Conservation (phyloP, 2,113 vertebrate species). For the Phaetusa simplex region DNA sequence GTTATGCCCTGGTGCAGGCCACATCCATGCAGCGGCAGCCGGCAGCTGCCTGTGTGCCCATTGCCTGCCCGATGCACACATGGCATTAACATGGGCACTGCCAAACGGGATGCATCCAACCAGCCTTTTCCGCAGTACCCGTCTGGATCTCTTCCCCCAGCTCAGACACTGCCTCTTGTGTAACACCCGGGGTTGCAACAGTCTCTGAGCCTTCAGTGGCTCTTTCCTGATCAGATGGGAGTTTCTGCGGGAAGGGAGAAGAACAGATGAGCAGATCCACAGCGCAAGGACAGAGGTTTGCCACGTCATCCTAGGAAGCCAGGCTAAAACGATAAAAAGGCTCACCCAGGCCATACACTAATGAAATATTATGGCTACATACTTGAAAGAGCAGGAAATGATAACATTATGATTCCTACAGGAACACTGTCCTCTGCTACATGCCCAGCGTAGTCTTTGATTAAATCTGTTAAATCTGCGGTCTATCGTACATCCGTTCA, state of each 20-base stretch:
- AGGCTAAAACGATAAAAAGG: background rate
- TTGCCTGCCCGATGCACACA: background rate
- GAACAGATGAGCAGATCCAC: background rate
- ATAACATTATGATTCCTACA: background rate
- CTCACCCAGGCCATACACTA: background rate
- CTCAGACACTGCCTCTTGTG: background rate
- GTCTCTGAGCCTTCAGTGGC: background rate
- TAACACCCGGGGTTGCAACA: background rate
- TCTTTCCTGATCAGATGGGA: background rate
- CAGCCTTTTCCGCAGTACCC: background rate
- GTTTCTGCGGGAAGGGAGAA: background rate
- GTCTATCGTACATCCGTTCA: background rate
- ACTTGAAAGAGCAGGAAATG: background rate
- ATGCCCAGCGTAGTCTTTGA: background rate
- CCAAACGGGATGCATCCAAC: background rate
- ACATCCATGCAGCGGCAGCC: background rate
- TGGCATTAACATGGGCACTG: accelerated
- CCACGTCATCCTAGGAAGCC: background rate
- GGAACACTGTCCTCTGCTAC: background rate
- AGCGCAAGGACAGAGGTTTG: background rate
- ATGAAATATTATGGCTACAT: background rate
- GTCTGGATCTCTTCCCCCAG: background rate
- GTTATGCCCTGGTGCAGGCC: background rate
- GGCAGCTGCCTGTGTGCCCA: background rate
- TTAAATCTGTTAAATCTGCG: background rate